Evolutionary conservation across 2,888 invertebrate genomes (phyloP).

Genomic region (Rhingia rostrata): DNA sequence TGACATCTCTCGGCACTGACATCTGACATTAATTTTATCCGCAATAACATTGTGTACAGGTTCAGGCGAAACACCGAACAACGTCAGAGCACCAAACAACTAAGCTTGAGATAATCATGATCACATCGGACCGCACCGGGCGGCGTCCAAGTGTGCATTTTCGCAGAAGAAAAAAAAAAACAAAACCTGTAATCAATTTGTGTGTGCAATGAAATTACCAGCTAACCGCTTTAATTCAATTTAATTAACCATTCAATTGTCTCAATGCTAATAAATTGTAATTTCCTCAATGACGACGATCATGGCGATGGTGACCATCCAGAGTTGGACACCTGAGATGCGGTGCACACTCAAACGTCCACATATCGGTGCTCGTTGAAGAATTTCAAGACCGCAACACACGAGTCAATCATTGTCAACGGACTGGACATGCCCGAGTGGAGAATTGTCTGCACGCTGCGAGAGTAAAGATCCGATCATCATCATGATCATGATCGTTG

Average conservation of each 20-base stretch:
- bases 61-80: slow-evolving; percentile 19
- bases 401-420: slow-evolving; percentile 66
- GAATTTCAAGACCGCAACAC: slow-evolving; percentile 52
- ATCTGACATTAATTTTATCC: slow-evolving; percentile 71
- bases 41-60: slow-evolving; percentile 29
- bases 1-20: slow-evolving; percentile 64
- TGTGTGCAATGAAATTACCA: slow-evolving; percentile 54
- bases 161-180: not conserved
- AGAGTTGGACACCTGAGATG: slow-evolving; percentile 49
- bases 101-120: slow-evolving; percentile 12
- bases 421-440: slow-evolving; percentile 32
- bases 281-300: slow-evolving; percentile 26
- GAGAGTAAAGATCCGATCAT: slow-evolving; percentile 46
- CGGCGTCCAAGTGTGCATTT: slow-evolving; percentile 17
- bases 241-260: slow-evolving; percentile 72
- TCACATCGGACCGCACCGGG: not conserved
- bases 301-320: not conserved
- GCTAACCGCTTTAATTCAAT: slow-evolving; percentile 63
- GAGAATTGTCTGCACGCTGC: slow-evolving; percentile 2
- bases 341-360: slow-evolving; percentile 35
- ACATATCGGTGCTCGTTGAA: slow-evolving; percentile 30
- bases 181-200: slow-evolving; percentile 61
- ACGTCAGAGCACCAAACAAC: not conserved
- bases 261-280: slow-evolving; percentile 65
- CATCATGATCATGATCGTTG: slow-evolving; percentile 2